Conservation (phyloP, 2,888 invertebrate species). For the Hyppa rectilinea region DNA sequence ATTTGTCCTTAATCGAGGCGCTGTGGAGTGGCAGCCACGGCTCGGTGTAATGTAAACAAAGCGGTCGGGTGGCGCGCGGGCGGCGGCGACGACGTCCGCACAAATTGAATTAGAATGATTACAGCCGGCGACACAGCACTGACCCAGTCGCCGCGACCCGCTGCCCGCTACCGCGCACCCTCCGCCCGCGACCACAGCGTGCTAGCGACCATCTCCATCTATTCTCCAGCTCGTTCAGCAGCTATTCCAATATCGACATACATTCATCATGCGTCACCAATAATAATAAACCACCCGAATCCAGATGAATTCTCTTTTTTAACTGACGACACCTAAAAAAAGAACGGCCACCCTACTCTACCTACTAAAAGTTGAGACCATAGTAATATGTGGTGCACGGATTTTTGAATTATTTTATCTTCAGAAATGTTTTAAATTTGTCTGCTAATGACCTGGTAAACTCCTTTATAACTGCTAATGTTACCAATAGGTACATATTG, state of each 20-base stretch:
- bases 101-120: conserved; percentile 88
- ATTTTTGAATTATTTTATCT: conserved; percentile 60
- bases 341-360: conserved; percentile 23
- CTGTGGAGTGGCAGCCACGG: conserved; percentile 77
- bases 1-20: conserved; percentile 89
- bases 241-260: conserved; percentile 6
- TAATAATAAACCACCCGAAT: conserved; percentile 23
- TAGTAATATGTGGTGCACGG: no score
- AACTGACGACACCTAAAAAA: conserved; percentile 6
- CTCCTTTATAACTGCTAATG: conserved; percentile 44
- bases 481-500: conserved; percentile 12
- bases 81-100: conserved; percentile 76
- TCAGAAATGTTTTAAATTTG: conserved; percentile 29
- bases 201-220: conserved; percentile 16
- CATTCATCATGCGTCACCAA: conserved; percentile 8
- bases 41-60: conserved; percentile 85
- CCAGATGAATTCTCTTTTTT: conserved; percentile 35
- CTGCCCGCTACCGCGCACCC: conserved; percentile 33
- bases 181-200: not conserved
- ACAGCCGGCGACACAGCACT: conserved; percentile 71
- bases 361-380: conserved; percentile 46
- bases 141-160: conserved; percentile 58
- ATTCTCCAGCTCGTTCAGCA: conserved; percentile 15
- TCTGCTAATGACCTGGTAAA: conserved; percentile 55
- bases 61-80: conserved; percentile 72